These are phyloP conservation scores for Hippoglossus stenolepis DNA, from an alignment of 2,113 vertebrate genomes.

Conservation along the genomic window DNA sequence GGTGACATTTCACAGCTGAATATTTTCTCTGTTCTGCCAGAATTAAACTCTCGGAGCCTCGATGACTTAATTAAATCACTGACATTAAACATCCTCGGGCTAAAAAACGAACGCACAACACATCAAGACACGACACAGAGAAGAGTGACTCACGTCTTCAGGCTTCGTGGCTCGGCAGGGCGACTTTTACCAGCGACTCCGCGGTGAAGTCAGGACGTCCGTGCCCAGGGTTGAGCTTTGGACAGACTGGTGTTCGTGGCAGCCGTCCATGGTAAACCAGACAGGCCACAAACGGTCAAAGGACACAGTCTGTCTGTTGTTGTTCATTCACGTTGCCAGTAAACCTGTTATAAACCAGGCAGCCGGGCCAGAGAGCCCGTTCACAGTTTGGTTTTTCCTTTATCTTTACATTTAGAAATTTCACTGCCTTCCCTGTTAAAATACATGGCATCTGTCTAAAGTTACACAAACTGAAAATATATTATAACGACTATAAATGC, in stretches of 20 bases:
- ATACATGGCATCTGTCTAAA: too few species aligned
- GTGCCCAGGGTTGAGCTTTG: conserved; percentile 72
- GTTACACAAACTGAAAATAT: too few species aligned
- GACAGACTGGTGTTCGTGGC: conserved; percentile 61
- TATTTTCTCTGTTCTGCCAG: conserved; percentile 16
- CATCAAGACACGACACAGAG: too few species aligned
- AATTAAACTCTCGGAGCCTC: conserved; percentile 5
- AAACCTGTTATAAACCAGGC: too few species aligned
- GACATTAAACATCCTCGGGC: too few species aligned
- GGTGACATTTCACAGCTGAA: conserved; percentile 28
- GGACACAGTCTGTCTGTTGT: conserved; percentile 35
- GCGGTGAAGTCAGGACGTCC: conserved; percentile 1
- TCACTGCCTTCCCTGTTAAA: too few species aligned
- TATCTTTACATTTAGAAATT: too few species aligned
- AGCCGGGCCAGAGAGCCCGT: too few species aligned
- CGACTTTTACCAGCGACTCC: background rate
- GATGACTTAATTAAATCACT: background rate
- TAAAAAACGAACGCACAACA: too few species aligned
- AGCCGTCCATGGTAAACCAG: conserved; percentile 59
- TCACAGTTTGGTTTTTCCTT: too few species aligned
- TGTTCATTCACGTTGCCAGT: background rate
- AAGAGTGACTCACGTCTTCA: conserved; percentile 26
- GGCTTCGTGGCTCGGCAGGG: background rate
- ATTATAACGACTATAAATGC: too few species aligned
- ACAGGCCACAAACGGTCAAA: conserved; percentile 59